Evolutionary conservation across 2,113 vertebrate genomes (phyloP).

Genomic region (Struthidea cinerea): DNA sequence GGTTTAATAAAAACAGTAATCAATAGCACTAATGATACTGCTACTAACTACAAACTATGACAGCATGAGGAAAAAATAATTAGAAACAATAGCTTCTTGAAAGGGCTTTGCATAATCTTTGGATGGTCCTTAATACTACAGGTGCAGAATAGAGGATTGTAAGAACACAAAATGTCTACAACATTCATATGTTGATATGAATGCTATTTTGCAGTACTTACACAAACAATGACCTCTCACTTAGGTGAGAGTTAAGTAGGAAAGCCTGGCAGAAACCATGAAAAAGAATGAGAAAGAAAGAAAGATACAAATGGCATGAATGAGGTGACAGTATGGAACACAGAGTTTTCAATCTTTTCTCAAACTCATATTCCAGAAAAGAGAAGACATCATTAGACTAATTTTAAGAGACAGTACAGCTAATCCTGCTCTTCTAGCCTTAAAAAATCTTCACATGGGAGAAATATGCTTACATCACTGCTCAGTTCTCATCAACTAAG

Average conservation of each 20-base stretch:
- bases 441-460: not conserved
- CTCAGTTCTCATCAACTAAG: not conserved
- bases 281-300: slow-evolving; percentile 55
- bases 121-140: not conserved
- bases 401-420: not conserved
- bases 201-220: slow-evolving; percentile 64
- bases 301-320: slow-evolving; percentile 44
- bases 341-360: not conserved
- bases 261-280: slow-evolving; percentile 65
- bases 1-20: not conserved
- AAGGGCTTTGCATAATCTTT: not conserved
- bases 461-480: not conserved
- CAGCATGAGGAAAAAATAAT: not conserved
- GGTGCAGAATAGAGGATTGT: not conserved
- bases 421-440: not conserved
- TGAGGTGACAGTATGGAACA: not conserved
- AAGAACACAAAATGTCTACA: not conserved
- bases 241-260: slow-evolving; percentile 49
- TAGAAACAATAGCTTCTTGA: not conserved
- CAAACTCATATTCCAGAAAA: not conserved
- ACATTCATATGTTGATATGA: slow-evolving; percentile 64
- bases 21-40: not conserved
- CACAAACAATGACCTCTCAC: slow-evolving; percentile 51
- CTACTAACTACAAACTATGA: not conserved
- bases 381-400: not conserved